phyloP scores from a whole-genome alignment of 2,888 invertebrate genomes.

The Junonia oenone region DNA sequence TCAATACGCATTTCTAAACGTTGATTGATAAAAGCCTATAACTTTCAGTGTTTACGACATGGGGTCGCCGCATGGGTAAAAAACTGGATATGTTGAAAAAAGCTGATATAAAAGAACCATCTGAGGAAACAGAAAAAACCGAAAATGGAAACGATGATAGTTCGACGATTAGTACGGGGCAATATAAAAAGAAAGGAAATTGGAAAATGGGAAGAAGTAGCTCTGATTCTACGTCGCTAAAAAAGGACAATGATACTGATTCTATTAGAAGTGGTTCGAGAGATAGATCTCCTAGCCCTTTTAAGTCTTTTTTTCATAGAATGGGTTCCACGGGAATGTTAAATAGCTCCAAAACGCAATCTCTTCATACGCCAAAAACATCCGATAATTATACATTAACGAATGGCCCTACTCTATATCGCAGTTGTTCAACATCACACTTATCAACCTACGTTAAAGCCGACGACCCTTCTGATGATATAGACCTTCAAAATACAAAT shows the following conservation, averaged over 20 bases:
- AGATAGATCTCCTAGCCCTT: conserved; percentile 82
- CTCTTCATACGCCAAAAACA: conserved; percentile 57
- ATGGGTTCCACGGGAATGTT: conserved; percentile 89
- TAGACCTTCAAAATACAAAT: conserved; percentile 80
- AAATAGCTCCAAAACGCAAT: conserved; percentile 78
- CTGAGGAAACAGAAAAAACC: conserved; percentile 50
- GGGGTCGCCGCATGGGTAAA: conserved; percentile 89
- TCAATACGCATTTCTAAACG: no score
- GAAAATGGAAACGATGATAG: conserved; percentile 54
- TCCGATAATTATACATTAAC: conserved; percentile 60
- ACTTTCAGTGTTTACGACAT: conserved; percentile 82
- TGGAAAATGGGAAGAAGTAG: conserved; percentile 80
- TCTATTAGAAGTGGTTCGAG: conserved; percentile 70
- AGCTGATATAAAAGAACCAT: conserved; percentile 80
- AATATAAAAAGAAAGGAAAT: conserved; percentile 78
- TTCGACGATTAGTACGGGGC: conserved; percentile 53
- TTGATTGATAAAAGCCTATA: background rate
- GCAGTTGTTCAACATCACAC: conserved; percentile 88
- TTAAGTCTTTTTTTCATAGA: conserved; percentile 86
- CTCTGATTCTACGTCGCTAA: conserved; percentile 67
- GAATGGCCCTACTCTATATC: conserved; percentile 79
- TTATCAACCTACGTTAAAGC: conserved; percentile 87
- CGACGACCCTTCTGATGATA: conserved; percentile 89
- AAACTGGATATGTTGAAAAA: conserved; percentile 87
- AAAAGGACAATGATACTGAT: conserved; percentile 68